These are phyloP conservation scores for Mormyrops boulengeri DNA, from an alignment of 2,797 vertebrate genomes.

Conservation along the genomic window DNA sequence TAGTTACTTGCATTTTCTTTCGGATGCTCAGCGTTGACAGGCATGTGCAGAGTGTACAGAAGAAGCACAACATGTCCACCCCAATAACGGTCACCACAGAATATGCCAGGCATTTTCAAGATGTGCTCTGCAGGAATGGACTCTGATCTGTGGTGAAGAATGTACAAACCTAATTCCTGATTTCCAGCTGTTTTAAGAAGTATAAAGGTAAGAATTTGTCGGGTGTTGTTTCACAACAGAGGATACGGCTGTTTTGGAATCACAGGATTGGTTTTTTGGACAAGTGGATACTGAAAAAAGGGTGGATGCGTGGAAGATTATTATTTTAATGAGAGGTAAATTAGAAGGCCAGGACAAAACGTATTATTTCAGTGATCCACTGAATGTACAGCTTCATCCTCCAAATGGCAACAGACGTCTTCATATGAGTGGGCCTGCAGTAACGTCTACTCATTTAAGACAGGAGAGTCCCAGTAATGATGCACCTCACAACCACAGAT, in stretches of 20 bases:
- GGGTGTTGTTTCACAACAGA: background rate
- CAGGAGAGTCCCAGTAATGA: background rate
- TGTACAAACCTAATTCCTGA: background rate
- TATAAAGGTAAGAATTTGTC: background rate
- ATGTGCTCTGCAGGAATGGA: background rate
- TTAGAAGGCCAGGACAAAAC: background rate
- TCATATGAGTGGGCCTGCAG: background rate
- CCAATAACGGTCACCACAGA: background rate
- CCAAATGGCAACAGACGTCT: background rate
- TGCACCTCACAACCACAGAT: background rate
- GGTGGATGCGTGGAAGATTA: background rate
- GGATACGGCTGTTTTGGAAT: background rate
- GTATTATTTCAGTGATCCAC: background rate
- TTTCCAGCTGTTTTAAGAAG: background rate
- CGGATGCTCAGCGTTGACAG: background rate
- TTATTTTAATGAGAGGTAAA: constrained; percentile 3
- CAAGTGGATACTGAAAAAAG: background rate
- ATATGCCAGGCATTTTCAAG: background rate
- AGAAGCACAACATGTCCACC: background rate
- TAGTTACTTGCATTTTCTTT: background rate
- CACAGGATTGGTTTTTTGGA: background rate
- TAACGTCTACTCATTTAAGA: background rate
- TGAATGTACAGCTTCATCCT: background rate
- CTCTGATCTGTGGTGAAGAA: background rate
- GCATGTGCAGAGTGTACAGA: background rate